Evolutionary conservation across 1,140 invertebrate species (phyloP).

Genomic region (Drosophila bipectinata): DNA sequence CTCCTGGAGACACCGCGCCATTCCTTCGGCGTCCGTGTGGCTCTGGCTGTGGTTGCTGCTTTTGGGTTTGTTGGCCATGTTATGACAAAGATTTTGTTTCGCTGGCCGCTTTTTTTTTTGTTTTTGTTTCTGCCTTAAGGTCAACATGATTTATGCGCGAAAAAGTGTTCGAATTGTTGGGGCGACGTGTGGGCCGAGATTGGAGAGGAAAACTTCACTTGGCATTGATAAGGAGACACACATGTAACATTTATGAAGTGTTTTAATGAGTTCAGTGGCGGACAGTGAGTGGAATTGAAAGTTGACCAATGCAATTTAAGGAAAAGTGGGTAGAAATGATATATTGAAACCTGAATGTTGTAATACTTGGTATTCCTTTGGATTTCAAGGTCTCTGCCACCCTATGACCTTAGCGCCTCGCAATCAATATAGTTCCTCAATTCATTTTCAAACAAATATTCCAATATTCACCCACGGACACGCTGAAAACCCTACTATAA

Average conservation of each 20-base stretch:
- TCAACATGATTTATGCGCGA: conserved; percentile 77
- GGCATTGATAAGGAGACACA: conserved; percentile 49
- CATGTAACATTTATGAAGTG: conserved; percentile 32
- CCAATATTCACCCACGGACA: conserved; percentile 16
- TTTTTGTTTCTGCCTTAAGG: conserved; percentile 50
- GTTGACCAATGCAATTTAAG: background rate
- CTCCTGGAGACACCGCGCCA: conserved; percentile 13
- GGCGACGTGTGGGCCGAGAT: conserved; percentile 20
- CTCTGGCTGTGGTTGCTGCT: conserved; percentile 4
- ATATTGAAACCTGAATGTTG: too few species aligned
- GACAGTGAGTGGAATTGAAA: conserved; percentile 27
- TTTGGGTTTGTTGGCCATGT: conserved; percentile 41
- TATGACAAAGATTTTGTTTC: conserved; percentile 60
- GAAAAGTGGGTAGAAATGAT: background rate
- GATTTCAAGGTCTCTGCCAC: conserved; percentile 9
- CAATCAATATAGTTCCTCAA: conserved; percentile 41
- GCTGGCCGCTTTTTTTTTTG: background rate
- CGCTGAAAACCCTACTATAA: conserved; percentile 30
- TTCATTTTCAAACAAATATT: conserved; percentile 35
- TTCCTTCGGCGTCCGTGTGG: conserved; percentile 18
- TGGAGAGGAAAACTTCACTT: conserved; percentile 44
- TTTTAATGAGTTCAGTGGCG: conserved; percentile 18
- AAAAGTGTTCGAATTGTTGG: conserved; percentile 40
- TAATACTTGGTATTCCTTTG: background rate
- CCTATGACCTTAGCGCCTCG: conserved; percentile 32